Evolutionary conservation across 2,888 invertebrate genomes (phyloP), one percentile per base, ranked within the genome.

Genomic region (Pollenia griseotomentosa): DNA sequence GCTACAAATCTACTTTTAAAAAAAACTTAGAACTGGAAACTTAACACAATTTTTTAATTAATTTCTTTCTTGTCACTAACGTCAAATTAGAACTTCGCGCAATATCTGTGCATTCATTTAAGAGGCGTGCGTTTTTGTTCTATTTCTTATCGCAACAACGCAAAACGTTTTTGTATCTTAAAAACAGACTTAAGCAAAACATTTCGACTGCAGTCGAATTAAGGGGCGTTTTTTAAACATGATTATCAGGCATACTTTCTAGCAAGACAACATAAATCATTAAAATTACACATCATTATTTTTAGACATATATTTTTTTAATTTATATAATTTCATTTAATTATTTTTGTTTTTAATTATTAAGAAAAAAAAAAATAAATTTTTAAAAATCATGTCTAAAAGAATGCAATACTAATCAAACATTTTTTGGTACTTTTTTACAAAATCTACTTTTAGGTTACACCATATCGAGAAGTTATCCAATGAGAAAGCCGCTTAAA

Each of bases 391-490:
- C 10, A 19, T 89, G n/a, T 48, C 55, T 68, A 46, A 74, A n/a
- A 23, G 63, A 61, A 63, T 23, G 19, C 11, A 55, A 75, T 89
- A 91, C 91, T 92, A 92, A 92, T 91, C 92, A 85, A 84, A 88
- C 86, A 79, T 77, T 91, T 89, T 91, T 81, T 87, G 90, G 90
- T 91, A 89, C 89, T 89, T 84, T 83, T 87, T 92, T 90, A 89
- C 91, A 90, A 88, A 84, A 79, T 87, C 80, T 92, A 87, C 78
- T 92, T 92, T 79, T 91, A 92, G 92, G 92, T 93, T 92, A 92
- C 92, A 93, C 92, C 92, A 92, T 91, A 92, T 91, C 92, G 92
- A 93, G 92, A 92, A 92, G 91, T 93, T 92, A 92, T 92, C 92
- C 93, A 92, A 92, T 92, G 92, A 92, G 90, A 92, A 92, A 90